A percentile compares a stretch with the other conserved stretches of the same genome.
Conservation (phyloP, 2,888 invertebrate species). For the Sphinx pinastri region DNA sequence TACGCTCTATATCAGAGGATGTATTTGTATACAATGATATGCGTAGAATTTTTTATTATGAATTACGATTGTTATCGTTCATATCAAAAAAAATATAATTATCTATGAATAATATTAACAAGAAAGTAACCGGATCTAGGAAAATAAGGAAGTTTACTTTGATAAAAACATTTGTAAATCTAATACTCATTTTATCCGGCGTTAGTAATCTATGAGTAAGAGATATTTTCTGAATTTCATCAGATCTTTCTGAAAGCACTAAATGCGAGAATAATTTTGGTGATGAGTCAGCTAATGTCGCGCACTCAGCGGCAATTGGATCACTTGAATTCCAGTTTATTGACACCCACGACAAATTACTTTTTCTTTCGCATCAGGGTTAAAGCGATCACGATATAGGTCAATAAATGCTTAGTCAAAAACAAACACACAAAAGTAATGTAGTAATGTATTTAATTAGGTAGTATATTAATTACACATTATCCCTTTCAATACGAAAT, state of each 20-base stretch:
- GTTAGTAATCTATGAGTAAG: neutral
- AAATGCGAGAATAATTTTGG: slow-evolving; percentile 43
- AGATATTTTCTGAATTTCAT: slow-evolving; percentile 3
- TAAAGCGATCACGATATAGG: neutral
- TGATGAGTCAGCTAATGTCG: slow-evolving; percentile 45
- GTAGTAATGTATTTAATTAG: neutral
- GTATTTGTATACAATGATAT: neutral
- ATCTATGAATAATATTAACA: neutral
- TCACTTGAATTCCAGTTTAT: slow-evolving; percentile 44
- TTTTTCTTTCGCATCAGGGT: slow-evolving; percentile 35
- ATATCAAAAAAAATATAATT: neutral
- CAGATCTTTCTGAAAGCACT: neutral
- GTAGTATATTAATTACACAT: neutral
- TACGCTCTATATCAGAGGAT: slow-evolving; percentile 32
- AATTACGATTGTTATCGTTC: neutral
- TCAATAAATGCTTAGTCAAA: neutral
- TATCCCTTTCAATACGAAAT: too few relatives aligned
- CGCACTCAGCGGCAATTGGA: slow-evolving; percentile 44
- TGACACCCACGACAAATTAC: slow-evolving; percentile 41
- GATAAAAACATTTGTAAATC: neutral
- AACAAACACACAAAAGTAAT: too few relatives aligned
- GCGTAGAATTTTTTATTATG: neutral
- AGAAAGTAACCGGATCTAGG: neutral
- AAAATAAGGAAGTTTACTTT: neutral
- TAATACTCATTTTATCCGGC: neutral